phyloP scores from a whole-genome alignment of 2,113 vertebrate species.

The Myanophis thanlyinensis region DNA sequence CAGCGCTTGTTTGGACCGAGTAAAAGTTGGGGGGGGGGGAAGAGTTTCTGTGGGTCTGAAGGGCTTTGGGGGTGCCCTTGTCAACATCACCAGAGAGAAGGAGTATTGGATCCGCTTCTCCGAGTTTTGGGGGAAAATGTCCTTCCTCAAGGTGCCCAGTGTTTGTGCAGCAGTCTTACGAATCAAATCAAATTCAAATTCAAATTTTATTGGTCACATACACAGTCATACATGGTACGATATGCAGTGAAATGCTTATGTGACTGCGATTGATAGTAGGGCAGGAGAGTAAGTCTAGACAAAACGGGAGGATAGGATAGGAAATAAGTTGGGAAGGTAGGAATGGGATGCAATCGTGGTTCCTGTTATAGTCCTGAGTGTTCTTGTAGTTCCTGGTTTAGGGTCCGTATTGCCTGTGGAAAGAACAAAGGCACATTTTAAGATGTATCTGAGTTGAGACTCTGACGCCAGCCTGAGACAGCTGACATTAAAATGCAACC shows the following conservation, averaged over 20 bases:
- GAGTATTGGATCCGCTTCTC: conserved; percentile 15
- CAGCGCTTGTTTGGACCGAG: neutral
- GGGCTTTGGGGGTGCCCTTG: conserved; percentile 39
- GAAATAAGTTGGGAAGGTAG: too few relatives aligned
- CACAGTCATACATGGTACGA: too few relatives aligned
- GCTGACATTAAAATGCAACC: neutral
- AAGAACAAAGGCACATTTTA: conserved; percentile 23
- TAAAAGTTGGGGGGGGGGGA: conserved; percentile 1
- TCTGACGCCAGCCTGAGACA: conserved; percentile 56
- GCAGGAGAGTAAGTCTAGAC: too few relatives aligned
- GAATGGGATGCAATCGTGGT: too few relatives aligned
- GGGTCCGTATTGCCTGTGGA: too few relatives aligned
- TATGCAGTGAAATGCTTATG: too few relatives aligned
- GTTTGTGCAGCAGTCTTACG: conserved; percentile 40
- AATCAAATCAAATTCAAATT: too few relatives aligned
- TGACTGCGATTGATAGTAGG: too few relatives aligned
- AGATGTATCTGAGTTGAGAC: conserved; percentile 29
- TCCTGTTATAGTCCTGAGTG: too few relatives aligned
- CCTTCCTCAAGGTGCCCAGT: conserved; percentile 47
- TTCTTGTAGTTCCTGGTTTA: too few relatives aligned
- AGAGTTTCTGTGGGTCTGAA: neutral
- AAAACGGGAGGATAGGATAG: too few relatives aligned
- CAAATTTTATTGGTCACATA: too few relatives aligned
- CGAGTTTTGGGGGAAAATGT: conserved; percentile 35
- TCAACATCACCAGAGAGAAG: conserved; percentile 52